Conservation (phyloP, 2,797 vertebrate species). For the Oreochromis grahami region DNA sequence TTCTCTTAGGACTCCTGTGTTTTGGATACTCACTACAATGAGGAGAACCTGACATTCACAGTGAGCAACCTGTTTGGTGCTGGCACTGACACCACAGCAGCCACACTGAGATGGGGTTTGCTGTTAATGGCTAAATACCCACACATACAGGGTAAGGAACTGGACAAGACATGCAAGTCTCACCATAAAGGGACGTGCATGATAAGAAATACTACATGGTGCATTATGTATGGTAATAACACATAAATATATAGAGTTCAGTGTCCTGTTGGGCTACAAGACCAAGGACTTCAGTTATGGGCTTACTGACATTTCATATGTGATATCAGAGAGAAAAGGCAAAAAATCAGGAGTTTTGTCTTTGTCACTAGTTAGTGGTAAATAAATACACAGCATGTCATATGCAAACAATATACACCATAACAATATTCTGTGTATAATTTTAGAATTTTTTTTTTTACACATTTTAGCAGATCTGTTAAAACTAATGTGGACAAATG, state of each 20-base stretch:
- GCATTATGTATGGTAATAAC: neutral
- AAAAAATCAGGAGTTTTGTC: neutral
- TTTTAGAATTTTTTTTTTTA: neutral
- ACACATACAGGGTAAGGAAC: slow-evolving; percentile 58
- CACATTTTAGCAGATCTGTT: neutral
- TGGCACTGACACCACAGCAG: slow-evolving; percentile 61
- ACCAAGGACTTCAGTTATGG: neutral
- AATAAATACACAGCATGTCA: neutral
- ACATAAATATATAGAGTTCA: neutral
- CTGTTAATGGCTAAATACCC: slow-evolving; percentile 75
- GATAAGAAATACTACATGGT: neutral
- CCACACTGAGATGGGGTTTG: slow-evolving; percentile 64
- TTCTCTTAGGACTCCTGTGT: slow-evolving; percentile 24
- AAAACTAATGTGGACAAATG: neutral
- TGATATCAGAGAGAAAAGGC: neutral
- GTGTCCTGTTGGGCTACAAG: no score
- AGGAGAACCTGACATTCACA: slow-evolving; percentile 43
- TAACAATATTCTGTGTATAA: no score
- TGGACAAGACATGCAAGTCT: neutral
- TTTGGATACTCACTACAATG: slow-evolving; percentile 24
- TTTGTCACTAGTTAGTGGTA: neutral
- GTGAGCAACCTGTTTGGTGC: slow-evolving; percentile 38
- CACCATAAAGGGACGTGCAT: neutral
- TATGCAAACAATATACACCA: neutral
- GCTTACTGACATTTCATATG: neutral